phyloP scores from a whole-genome alignment of 2,888 invertebrate genomes.

The Craniophora ligustri region DNA sequence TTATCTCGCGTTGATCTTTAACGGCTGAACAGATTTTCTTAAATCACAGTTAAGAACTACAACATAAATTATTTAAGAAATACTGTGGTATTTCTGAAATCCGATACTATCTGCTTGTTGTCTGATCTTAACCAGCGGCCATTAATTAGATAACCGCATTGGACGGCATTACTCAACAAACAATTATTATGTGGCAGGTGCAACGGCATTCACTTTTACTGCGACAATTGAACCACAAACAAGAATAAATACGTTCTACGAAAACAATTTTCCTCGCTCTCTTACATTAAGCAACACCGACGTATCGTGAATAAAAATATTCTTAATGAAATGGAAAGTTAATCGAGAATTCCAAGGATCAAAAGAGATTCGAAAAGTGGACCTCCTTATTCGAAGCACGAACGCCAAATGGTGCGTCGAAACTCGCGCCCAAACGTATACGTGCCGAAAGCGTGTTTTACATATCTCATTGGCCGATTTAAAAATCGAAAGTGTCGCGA shows the following conservation, averaged over 20 bases:
- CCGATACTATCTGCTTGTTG: constrained; percentile 4
- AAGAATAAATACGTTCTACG: constrained; percentile 17
- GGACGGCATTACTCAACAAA: constrained; percentile 19
- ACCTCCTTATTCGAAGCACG: constrained; percentile 70
- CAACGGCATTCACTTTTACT: constrained; percentile 12
- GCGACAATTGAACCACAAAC: constrained; percentile 1
- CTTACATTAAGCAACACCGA: constrained; percentile 63
- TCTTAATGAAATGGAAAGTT: constrained; percentile 78
- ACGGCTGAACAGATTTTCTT: no score
- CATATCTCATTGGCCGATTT: constrained; percentile 61
- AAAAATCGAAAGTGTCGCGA: constrained; percentile 73
- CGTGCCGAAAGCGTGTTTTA: constrained; percentile 46
- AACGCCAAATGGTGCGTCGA: constrained; percentile 53
- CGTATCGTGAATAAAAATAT: constrained; percentile 66
- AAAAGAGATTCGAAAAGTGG: constrained; percentile 47
- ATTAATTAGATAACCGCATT: constrained; percentile 5
- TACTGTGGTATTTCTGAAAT: background rate
- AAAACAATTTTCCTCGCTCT: constrained; percentile 47
- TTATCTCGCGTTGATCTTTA: no score
- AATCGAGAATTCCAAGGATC: constrained; percentile 61
- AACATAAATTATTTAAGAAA: background rate
- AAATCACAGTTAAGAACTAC: no score
- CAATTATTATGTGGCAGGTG: constrained; percentile 1
- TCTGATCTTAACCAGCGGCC: background rate
- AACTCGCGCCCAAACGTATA: constrained; percentile 48